These are phyloP conservation scores for Antheraea yamamai DNA, from an alignment of 2,888 invertebrate genomes.

Conservation along the genomic window DNA sequence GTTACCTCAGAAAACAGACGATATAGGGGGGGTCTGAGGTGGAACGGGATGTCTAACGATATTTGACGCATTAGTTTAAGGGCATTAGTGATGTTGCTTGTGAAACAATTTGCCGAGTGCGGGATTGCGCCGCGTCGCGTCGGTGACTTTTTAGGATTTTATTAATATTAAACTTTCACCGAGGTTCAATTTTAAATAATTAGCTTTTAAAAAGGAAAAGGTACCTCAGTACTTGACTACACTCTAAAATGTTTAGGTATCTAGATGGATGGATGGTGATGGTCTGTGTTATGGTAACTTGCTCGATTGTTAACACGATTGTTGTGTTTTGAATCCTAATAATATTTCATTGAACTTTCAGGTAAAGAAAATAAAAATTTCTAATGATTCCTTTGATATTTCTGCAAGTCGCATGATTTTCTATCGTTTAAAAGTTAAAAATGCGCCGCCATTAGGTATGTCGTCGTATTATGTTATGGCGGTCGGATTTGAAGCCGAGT, in stretches of 20 bases:
- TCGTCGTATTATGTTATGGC: no score
- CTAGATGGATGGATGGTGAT: no score
- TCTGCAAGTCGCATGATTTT: background rate
- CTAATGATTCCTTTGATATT: background rate
- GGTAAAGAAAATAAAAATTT: background rate
- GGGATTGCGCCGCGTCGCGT: conserved; percentile 40
- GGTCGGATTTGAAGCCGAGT: background rate
- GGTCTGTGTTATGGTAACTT: no score
- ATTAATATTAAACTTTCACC: conserved; percentile 20
- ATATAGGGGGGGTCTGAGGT: background rate
- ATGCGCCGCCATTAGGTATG: background rate
- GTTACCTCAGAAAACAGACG: background rate
- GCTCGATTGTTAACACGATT: background rate
- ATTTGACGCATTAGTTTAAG: conserved; percentile 61
- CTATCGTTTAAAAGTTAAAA: background rate
- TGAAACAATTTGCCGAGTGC: conserved; percentile 63
- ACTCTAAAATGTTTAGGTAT: no score
- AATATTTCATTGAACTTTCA: background rate
- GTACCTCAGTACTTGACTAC: no score
- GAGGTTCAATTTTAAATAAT: conserved; percentile 19
- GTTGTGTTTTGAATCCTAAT: background rate
- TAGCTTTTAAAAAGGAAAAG: background rate
- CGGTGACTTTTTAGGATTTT: conserved; percentile 23
- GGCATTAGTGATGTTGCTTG: conserved; percentile 62
- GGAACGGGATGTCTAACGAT: conserved; percentile 31